Conservation (phyloP, 2,113 vertebrate species). For the Morphnarchus princeps region DNA sequence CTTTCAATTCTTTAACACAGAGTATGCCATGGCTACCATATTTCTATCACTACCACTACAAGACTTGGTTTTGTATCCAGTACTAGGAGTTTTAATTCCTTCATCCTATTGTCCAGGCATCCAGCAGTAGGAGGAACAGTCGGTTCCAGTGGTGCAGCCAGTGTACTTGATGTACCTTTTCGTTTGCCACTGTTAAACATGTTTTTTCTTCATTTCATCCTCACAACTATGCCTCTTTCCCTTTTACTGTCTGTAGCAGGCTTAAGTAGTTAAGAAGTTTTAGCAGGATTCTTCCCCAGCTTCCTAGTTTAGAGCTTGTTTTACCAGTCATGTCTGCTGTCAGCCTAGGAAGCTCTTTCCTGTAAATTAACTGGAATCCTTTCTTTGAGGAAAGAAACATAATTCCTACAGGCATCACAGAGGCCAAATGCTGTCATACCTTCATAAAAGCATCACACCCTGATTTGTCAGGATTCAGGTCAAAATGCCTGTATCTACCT, state of each 20-base stretch:
- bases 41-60: neutral
- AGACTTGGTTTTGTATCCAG: neutral
- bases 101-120: neutral
- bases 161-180: no score
- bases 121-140: neutral
- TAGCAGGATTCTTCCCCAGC: neutral
- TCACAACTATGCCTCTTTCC: neutral
- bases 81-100: neutral
- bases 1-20: neutral
- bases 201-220: neutral
- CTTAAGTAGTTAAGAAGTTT: neutral
- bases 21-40: neutral
- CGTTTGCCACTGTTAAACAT: neutral
- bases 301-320: neutral
- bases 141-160: neutral
- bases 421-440: neutral
- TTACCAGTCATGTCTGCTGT: neutral
- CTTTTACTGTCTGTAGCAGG: neutral
- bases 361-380: neutral
- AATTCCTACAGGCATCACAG: neutral
- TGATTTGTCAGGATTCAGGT: neutral
- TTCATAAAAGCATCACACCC: neutral
- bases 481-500: neutral
- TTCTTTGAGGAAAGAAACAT: neutral
- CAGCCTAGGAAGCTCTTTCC: neutral